A percentile compares a stretch with the other conserved stretches of the same genome.
Evolutionary conservation across 2,797 vertebrate genomes (phyloP).

Genomic region (Acanthurus lineatus): DNA sequence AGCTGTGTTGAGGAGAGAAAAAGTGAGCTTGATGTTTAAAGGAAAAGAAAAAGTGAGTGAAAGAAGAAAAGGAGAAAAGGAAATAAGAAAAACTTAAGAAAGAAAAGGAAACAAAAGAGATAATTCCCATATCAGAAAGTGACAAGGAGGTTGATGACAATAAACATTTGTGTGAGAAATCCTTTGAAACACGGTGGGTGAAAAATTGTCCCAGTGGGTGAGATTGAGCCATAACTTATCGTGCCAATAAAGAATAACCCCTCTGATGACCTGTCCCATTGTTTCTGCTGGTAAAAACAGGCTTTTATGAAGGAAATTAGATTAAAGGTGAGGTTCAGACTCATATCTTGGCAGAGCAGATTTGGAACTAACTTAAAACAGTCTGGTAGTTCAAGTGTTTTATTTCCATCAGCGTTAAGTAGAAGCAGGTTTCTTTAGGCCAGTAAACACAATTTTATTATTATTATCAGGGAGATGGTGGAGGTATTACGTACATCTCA

Average conservation of each 20-base stretch:
- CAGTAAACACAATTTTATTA: neutral
- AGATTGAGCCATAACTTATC: neutral
- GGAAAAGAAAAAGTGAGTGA: neutral
- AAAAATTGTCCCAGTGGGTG: slow-evolving; percentile 27
- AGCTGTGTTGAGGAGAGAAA: slow-evolving; percentile 8
- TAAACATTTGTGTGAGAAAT: neutral
- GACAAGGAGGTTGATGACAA: neutral
- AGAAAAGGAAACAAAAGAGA: neutral
- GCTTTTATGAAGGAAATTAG: slow-evolving; percentile 9
- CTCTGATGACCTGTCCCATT: neutral
- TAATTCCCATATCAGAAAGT: neutral
- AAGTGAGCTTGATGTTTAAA: slow-evolving; percentile 2
- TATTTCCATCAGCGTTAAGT: neutral
- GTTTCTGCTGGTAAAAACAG: neutral
- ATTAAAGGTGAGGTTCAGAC: neutral
- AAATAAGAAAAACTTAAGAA: neutral
- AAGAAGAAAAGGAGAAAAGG: neutral
- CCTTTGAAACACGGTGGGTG: neutral
- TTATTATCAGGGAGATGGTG: neutral
- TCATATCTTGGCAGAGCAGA: slow-evolving; percentile 21
- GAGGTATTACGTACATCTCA: too few relatives aligned
- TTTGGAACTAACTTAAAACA: slow-evolving; percentile 8
- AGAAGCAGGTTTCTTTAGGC: neutral
- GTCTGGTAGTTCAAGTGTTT: too few relatives aligned
- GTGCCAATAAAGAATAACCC: slow-evolving; percentile 10